Base-by-base conservation (phyloP, 1,140 invertebrate genomes). In the Eupristina koningsbergeri region DNA sequence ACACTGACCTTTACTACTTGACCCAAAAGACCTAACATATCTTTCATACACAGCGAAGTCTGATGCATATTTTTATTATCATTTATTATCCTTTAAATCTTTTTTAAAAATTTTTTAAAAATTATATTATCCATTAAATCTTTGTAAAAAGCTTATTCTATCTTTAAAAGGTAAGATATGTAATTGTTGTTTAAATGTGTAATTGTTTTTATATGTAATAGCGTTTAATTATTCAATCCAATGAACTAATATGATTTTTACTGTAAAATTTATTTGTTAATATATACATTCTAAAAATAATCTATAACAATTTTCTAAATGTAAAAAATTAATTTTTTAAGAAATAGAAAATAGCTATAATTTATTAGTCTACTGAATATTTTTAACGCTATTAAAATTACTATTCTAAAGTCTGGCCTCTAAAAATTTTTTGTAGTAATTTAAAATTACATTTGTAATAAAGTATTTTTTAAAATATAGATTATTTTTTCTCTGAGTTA, bases 1-100 rank as follows among this genome's bases (percentile, higher is more conserved):
- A 77, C 74, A 53, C 82, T 73, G 82, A 50, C 50, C 67, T 39
- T 79, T 71, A 75, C 75, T 84, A 80, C 82, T 73, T 47, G 74
- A 80, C 45, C 47, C 47, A 39, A 50, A 53, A 39, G 64, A 45
- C 50, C 61, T n/a, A 71, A 47, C 31, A 19, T 53, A 26, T 34
- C 41, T 22, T 50, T 50, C 8, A 41, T 73, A 61, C 45, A 74
- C 61, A 81, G 61, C 34, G 69, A 50, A 81, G 50, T 58, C 47
- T 74, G 67, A 73, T 50, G 67, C 80, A 74, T 50, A 81, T 58
- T 73, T 80, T 81, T 74, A 34, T 22, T 50, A 58, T n/a, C n/a
- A n/a, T n/a, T n/a, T n/a, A n/a, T 63, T 8, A 58, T 45, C 47
- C 45, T 53, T 39, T 58, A 39, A 71, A 71, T 80, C 77, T 22